These are phyloP conservation scores for Chrysochloris asiatica DNA, from an alignment of 2,113 vertebrate genomes.

Conservation along the genomic window DNA sequence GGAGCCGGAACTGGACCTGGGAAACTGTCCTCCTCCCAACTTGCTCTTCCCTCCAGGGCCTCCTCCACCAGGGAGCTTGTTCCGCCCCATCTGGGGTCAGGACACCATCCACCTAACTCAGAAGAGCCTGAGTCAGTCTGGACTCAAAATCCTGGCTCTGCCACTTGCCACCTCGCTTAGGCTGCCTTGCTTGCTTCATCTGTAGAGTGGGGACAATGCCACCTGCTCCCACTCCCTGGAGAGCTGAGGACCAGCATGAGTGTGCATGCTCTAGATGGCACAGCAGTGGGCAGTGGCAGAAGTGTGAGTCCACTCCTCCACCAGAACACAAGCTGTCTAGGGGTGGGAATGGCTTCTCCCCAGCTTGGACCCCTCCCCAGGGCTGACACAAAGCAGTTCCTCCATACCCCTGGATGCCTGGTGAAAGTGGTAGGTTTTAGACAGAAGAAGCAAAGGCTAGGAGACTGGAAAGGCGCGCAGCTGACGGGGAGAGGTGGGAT, in stretches of 20 bases:
- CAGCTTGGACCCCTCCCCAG: not conserved
- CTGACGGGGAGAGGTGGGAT: not conserved
- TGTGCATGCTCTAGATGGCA: not conserved
- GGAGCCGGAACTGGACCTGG: not conserved
- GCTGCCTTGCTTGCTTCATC: not conserved
- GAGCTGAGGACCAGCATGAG: not conserved
- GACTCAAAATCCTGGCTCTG: conserved; percentile 38
- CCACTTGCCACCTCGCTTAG: not conserved
- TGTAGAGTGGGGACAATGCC: not conserved
- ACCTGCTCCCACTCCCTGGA: not conserved
- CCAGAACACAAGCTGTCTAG: not conserved
- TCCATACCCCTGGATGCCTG: not conserved
- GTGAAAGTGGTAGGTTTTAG: not conserved
- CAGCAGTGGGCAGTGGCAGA: not conserved
- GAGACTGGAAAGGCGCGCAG: not conserved
- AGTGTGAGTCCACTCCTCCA: not conserved
- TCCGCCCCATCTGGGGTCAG: not conserved
- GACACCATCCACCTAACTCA: too few relatives aligned
- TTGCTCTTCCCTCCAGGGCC: not conserved
- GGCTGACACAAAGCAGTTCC: not conserved
- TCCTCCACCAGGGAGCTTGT: too few relatives aligned
- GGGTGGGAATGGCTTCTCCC: not conserved
- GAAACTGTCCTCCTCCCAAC: not conserved
- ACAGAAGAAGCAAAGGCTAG: not conserved
- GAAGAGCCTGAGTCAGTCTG: too few relatives aligned